Base-by-base conservation (phyloP, 2,888 invertebrate genomes). In the Ctenicera cuprea region DNA sequence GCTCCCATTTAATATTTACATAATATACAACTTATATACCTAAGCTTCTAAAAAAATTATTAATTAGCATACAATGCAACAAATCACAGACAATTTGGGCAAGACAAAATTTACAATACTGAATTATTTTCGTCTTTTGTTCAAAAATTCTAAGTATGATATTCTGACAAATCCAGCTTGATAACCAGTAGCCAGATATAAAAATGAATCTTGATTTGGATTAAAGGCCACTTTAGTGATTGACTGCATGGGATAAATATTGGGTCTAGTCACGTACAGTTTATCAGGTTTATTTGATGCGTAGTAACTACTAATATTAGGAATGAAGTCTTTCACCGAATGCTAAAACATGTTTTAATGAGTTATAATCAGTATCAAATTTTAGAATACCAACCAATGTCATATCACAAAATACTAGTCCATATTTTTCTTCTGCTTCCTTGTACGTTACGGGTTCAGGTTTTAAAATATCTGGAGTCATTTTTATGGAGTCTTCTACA, bases 381-480 rank as follows among this genome's bases (percentile, higher is more conserved):
- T 50, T 50, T 20, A 50, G 14, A 5, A 48, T 14, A 74, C 80
- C 75, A 79, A 85, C 86, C 81, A 83, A 75, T 74, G 79, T 79
- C 59, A 79, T 79, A 81, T 87, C 86, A 77, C 83, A 84, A 72
- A 87, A 87, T 61, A 88, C 83, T 16, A 91, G 77, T 20, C 89
- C 90, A 81, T 90, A 91, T 78, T 87, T 87, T 50, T 85, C 80
- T 11, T 86, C 78, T 0, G 87, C 87, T 5, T 88, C 88, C 3
- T 87, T 85, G 78, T 90, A 91, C 0, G 86, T 87, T 1, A 84
- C 76, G 5, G 90, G 89, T 76, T 90, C 89, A 52, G 78, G 76
- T 66, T 73, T 69, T 14, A 71, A 69, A 69, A 74, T 63, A 57
- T 73, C 54, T 9, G 62, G 1, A 57, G 57, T 71, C 74, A 72